A percentile compares a stretch with the other conserved stretches of the same genome.
phyloP scores from a whole-genome alignment of 2,113 vertebrate species.

The Girardinichthys multiradiatus region DNA sequence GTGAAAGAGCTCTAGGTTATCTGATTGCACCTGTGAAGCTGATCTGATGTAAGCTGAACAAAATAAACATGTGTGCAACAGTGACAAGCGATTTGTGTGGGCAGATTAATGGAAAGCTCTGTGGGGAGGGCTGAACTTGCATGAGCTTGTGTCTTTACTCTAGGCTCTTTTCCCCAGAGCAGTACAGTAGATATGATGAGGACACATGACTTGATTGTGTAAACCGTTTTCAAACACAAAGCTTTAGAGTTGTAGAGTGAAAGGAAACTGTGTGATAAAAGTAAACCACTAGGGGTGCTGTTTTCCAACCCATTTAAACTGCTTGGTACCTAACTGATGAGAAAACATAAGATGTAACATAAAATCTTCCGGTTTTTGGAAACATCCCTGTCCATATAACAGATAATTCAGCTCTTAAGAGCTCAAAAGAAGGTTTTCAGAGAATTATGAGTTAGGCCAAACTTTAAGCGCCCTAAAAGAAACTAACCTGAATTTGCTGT shows the following conservation, averaged over 20 bases:
- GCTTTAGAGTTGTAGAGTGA: not conserved
- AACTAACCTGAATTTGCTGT: too few species aligned
- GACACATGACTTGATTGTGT: not conserved
- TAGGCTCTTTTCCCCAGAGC: not conserved
- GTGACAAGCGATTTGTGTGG: slow-evolving; percentile 3
- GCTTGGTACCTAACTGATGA: not conserved
- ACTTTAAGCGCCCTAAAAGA: too few species aligned
- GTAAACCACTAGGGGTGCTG: not conserved
- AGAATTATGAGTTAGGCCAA: too few species aligned
- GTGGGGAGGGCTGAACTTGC: slow-evolving; percentile 20
- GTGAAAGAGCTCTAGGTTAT: not conserved
- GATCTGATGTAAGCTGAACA: not conserved
- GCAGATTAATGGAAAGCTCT: slow-evolving; percentile 6
- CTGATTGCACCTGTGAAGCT: not conserved
- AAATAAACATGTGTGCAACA: slow-evolving; percentile 1
- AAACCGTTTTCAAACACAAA: too few species aligned
- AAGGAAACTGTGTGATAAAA: not conserved
- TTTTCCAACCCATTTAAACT: slow-evolving; percentile 5
- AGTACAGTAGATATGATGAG: slow-evolving; percentile 1
- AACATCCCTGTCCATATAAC: not conserved
- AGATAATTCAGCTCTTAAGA: too few species aligned
- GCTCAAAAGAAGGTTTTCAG: too few species aligned
- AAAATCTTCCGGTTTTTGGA: not conserved
- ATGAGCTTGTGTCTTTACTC: slow-evolving; percentile 17
- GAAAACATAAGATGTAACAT: not conserved